Conservation (phyloP, 2,113 vertebrate genomes). For the Callithrix jacchus region DNA sequence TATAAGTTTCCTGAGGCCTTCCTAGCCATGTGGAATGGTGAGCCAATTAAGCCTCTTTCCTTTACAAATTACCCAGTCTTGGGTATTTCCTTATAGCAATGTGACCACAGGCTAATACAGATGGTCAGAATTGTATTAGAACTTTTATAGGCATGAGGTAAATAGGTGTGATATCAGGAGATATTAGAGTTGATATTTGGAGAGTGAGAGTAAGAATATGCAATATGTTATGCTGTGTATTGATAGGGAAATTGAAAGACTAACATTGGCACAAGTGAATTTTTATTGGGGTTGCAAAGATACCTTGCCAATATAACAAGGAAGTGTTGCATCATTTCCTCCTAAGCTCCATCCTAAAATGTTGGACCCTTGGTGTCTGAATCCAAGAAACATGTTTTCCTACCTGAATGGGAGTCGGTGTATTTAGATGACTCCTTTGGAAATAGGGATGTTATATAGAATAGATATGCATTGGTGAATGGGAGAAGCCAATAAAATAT, state of each 20-base stretch:
- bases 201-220: neutral
- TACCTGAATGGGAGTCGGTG: neutral
- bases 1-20: no score
- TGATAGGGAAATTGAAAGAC: neutral
- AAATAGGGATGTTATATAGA: neutral
- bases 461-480: neutral
- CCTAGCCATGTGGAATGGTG: no score
- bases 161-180: neutral
- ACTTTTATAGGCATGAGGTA: neutral
- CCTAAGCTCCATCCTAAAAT: neutral
- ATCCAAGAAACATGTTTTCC: neutral
- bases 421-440: neutral
- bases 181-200: neutral
- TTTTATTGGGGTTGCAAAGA: neutral
- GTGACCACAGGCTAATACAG: neutral
- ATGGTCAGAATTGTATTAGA: neutral
- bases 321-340: neutral
- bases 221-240: neutral
- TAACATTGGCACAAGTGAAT: neutral
- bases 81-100: no score
- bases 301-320: neutral
- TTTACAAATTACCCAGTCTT: no score
- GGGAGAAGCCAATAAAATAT: slow-evolving; percentile 7
- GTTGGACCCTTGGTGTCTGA: neutral
- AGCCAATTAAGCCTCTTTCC: no score